Base-by-base conservation (phyloP, 2,797 vertebrate species). In the Diceros bicornis region DNA sequence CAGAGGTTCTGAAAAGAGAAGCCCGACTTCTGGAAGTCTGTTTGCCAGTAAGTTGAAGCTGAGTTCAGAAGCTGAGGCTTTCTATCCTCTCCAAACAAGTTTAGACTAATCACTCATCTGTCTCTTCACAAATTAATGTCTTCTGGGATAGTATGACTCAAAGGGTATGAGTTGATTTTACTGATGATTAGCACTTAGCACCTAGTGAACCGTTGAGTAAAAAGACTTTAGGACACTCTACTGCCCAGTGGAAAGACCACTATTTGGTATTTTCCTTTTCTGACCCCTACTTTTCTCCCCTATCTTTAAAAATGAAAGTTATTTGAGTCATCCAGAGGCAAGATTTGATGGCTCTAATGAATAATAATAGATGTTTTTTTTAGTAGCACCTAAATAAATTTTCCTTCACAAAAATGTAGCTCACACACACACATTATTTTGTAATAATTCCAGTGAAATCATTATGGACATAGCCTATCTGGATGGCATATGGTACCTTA, bases 61-160 rank as follows among this genome's bases (percentile, higher is more conserved):
- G 34, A 96, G 9, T 86, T 95, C 29, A 93, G 66, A 94, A 78
- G 25, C 29, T 71, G 18, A 16, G 4, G 18, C 32, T 95, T 23
- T 91, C 47, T 75, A 37, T 85, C 37, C 7, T 92, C 37, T 75
- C n/a, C 18, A 71, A 66, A 59, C 44, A 90, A 50, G n/a, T 81
- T 97, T 61, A 91, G 13, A 92, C 14, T 83, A 50, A 81, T 72
- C n/a, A 59, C 3, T 14, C 41, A 55, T 37, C 59, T 64, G 25
- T 75, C 27, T 97, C 59, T 66, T 78, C 18, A 79, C 52, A 93
- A 94, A 93, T 64, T 92, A 89, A 90, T 32, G 23, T 34, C 29
- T 83, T 91, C 47, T 83, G 21, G n/a, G 61, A n/a, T 25, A 81
- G 13, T 23, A 77, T 69, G 68, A 91, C 34, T 94, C 71, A 87